Evolutionary conservation across 2,113 vertebrate species (phyloP).

Genomic region (Donacobius atricapilla): DNA sequence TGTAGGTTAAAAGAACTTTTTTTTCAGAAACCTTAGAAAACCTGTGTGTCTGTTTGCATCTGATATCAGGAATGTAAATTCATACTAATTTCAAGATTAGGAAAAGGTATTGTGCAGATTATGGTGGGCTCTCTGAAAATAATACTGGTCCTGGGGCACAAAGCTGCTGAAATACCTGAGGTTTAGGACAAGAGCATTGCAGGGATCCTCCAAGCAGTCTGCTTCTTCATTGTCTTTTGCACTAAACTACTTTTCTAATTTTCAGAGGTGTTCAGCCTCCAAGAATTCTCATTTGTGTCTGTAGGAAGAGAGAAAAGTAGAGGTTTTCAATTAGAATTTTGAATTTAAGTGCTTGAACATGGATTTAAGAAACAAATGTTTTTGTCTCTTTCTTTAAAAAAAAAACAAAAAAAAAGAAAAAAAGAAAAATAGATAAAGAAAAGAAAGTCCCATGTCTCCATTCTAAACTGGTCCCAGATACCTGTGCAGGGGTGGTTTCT

Average conservation of each 20-base stretch:
- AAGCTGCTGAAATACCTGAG: not conserved
- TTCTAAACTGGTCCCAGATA: not conserved
- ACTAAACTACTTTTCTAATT: not conserved
- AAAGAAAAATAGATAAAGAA: not conserved
- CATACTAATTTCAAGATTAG: not conserved
- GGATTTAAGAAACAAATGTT: not conserved
- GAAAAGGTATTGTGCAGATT: not conserved
- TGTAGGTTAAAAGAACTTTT: not conserved
- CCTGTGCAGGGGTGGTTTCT: rapidly evolving
- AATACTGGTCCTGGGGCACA: not conserved
- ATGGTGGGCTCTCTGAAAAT: not conserved
- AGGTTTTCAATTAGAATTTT: not conserved
- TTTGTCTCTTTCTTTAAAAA: not conserved
- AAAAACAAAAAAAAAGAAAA: not conserved
- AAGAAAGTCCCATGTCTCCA: not conserved
- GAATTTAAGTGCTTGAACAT: not conserved
- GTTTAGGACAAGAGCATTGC: not conserved
- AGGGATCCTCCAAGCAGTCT: not conserved
- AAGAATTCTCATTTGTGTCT: not conserved
- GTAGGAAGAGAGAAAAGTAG: not conserved
- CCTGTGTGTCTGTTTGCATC: not conserved
- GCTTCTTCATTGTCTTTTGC: not conserved
- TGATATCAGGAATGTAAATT: not conserved
- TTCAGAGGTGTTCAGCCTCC: not conserved
- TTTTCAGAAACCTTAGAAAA: not conserved